Evolutionary conservation across 2,113 vertebrate genomes (phyloP).

Genomic region (Notiomystis cincta): DNA sequence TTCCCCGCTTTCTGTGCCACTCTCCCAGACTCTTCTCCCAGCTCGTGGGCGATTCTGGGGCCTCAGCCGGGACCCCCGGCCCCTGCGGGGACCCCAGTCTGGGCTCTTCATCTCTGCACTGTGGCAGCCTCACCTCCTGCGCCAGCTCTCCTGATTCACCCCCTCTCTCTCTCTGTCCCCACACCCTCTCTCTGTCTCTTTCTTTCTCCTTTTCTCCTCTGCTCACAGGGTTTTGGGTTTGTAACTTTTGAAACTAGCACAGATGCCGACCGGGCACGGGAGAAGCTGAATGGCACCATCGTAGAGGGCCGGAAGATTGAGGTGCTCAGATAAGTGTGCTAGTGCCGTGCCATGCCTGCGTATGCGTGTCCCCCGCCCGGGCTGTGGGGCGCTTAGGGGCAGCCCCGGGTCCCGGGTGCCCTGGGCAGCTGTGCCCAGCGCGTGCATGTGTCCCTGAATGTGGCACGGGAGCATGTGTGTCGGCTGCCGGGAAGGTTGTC

Average conservation of each 20-base stretch:
- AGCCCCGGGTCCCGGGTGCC: not conserved
- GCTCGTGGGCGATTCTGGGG: not conserved
- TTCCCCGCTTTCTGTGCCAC: constrained; percentile 50
- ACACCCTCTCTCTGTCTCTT: constrained; percentile 45
- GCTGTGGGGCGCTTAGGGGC: not conserved
- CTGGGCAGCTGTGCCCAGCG: not conserved
- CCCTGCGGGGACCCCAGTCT: not conserved
- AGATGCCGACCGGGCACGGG: constrained; percentile 96
- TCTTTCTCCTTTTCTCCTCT: constrained; percentile 71
- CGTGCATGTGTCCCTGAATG: not conserved
- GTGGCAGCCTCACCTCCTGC: constrained; percentile 30
- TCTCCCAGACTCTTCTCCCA: constrained; percentile 10
- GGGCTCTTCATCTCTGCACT: constrained; percentile 3
- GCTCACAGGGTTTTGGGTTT: constrained; percentile 86
- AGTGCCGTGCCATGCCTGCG: constrained; percentile 55
- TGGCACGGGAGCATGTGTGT: constrained; percentile 11
- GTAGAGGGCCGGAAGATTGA: constrained; percentile 99
- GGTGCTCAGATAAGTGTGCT: constrained; percentile 86
- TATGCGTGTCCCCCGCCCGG: not conserved
- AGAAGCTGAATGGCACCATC: constrained; percentile 99
- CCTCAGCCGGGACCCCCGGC: not conserved
- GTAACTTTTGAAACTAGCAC: constrained; percentile 99
- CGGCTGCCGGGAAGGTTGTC: accelerated
- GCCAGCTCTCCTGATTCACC: constrained; percentile 57
- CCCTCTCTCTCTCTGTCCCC: constrained; percentile 25